Percentiles rank a stretch among this genome's conserved stretches.
These are phyloP conservation scores for Sebastes fasciatus DNA, from an alignment of 2,113 vertebrate species.

Conservation along the genomic window DNA sequence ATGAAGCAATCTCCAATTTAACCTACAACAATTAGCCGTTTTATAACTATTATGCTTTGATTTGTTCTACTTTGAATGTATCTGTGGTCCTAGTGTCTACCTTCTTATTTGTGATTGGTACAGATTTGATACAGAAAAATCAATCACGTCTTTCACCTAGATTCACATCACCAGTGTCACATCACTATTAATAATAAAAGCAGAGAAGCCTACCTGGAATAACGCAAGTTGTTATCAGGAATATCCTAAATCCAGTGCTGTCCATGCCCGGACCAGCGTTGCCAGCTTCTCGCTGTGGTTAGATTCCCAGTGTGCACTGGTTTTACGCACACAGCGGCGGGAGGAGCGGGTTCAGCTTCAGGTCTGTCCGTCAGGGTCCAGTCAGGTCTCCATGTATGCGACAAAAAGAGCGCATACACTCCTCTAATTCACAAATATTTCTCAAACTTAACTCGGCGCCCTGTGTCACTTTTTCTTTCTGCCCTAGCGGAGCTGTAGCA, in stretches of 20 bases:
- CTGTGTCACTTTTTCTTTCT: constrained; percentile 53
- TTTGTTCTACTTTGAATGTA: background rate
- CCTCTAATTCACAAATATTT: background rate
- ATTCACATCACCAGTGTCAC: background rate
- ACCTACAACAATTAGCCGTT: background rate
- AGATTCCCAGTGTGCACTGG: constrained; percentile 57
- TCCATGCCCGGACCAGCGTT: constrained; percentile 71
- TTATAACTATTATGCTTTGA: background rate
- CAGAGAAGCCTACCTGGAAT: constrained; percentile 66
- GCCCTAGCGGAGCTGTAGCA: constrained; percentile 46
- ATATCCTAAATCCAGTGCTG: constrained; percentile 69
- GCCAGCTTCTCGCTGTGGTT: constrained; percentile 68
- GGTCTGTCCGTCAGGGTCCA: constrained; percentile 21
- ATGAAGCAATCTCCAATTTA: background rate
- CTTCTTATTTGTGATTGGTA: background rate
- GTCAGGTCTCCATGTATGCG: constrained; percentile 38
- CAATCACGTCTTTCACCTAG: background rate
- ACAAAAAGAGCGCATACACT: constrained; percentile 1
- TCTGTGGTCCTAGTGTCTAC: background rate
- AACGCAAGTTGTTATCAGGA: constrained; percentile 72
- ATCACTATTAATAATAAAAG: background rate
- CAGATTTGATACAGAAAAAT: background rate
- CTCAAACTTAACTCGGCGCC: constrained; percentile 22
- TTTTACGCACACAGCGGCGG: constrained; percentile 19
- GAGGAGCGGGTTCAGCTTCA: constrained; percentile 41